These are phyloP conservation scores for Drosophila funebris DNA, from an alignment of 1,140 invertebrate species.

Conservation along the genomic window DNA sequence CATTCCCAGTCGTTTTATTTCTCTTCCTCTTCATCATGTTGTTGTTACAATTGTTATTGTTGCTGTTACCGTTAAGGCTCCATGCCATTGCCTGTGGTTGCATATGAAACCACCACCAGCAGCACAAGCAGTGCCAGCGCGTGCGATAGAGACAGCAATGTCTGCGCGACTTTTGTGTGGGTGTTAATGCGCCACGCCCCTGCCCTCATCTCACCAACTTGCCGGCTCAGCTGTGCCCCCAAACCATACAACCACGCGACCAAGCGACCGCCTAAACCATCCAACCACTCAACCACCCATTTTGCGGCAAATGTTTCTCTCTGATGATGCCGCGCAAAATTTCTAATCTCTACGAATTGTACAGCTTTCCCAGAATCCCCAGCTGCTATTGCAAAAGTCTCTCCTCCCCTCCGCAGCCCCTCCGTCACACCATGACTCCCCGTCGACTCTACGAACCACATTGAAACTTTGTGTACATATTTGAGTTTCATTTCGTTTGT, in stretches of 20 bases:
- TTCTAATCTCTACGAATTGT: slow-evolving; percentile 74
- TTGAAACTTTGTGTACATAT: slow-evolving; percentile 79
- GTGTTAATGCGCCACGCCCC: slow-evolving; percentile 67
- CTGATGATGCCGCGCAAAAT: slow-evolving; percentile 65
- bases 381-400: not conserved
- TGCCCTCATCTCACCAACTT: slow-evolving; percentile 32
- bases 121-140: not conserved
- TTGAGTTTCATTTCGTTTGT: slow-evolving; percentile 81
- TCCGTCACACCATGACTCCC: not conserved
- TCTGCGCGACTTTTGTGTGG: slow-evolving; percentile 53
- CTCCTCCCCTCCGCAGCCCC: not conserved
- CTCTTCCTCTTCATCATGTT: slow-evolving; percentile 26
- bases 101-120: slow-evolving; percentile 71
- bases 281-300: not conserved
- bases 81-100: slow-evolving; percentile 52
- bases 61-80: slow-evolving; percentile 37
- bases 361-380: slow-evolving; percentile 11
- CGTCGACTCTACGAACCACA: slow-evolving; percentile 29
- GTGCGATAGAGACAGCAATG: slow-evolving; percentile 29
- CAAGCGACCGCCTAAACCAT: no score
- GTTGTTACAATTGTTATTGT: slow-evolving; percentile 34
- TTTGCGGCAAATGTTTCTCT: slow-evolving; percentile 41
- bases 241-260: not conserved
- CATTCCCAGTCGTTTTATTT: slow-evolving; percentile 9
- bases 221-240: slow-evolving; percentile 12